Base-by-base conservation (phyloP, 2,888 invertebrate species). In the Lissonota sp. region DNA sequence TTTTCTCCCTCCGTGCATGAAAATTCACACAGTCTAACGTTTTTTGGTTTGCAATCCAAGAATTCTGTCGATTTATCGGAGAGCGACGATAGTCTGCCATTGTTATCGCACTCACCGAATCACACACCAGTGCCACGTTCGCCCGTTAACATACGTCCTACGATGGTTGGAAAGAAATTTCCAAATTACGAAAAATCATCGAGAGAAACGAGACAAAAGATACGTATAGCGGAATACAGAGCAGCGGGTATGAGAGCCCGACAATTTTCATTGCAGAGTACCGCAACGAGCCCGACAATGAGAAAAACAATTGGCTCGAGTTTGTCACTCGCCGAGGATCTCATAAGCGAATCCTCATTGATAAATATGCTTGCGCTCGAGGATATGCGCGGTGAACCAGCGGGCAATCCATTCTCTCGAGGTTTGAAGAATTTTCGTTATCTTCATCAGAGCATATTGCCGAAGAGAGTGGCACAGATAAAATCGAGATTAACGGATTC, bases 361-460 rank as follows among this genome's bases (percentile, higher is more conserved):
- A 86, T 83, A 78, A 84, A 86, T 53, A 87, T 94, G 63, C 89
- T 95, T 62, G 93, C 93, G 58, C 94, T 95, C 83, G 95, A 96
- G 93, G 94, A 95, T 88, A 93, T 94, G 91, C 92, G 95, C 84
- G 92, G 95, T 84, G 93, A 93, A 76, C 92, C 92, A 10, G 90
- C 93, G 4, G 91, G 93, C 85, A 93, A 94, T 84, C 89, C 93
- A 57, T 91, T 95, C 88, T 87, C 94, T 73, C 88, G 95, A 16
- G 94, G 94, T 64, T 93, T 96, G 60, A 95, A 94, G 84, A 95
- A 95, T 80, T 93, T 96, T 0, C 95, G 95, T 87, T 93, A 90
- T 90, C 93, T 94, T n/a, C 94, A 94, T 0, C 94, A 94, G 63
- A 94, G 93, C 88, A 94, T 95, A 42, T 93, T 96, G 10, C 93